Base-by-base conservation (phyloP, 2,888 invertebrate species). In the Acleris laterana region DNA sequence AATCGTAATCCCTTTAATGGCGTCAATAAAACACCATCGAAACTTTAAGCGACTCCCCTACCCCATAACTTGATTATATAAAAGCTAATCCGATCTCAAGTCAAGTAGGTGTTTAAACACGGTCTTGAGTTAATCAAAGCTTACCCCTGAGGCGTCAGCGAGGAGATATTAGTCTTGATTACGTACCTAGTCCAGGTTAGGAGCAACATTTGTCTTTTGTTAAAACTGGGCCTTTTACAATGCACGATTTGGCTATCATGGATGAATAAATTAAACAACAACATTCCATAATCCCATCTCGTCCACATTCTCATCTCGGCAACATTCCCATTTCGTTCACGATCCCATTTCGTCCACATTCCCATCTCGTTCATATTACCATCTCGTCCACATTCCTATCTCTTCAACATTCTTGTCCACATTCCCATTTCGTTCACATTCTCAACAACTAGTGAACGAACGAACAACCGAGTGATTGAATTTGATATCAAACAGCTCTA, bases 151-250 rank as follows among this genome's bases (percentile, higher is more conserved):
- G 66, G 70, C 70, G 71, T 71, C 71, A 73, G 71, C 69, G 69
- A 28, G 64, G 59, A 72, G 71, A 73, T 80, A 86, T 87, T 81
- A 85, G 78, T 87, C 88, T 85, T 85, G 80, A 86, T 87, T 87
- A 83, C 71, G 50, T 49, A 60, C 48, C 63, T 51, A 38, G 38
- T 13, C 38, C 62, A 49, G 65, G 58, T 66, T 63, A 60, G 60
- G 49, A 50, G 50, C 19, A 42, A 42, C 60, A 65, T 65, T 65
- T 56, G 50, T 84, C 82, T 82, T 75, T 75, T 64, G 71, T 68
- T 73, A 69, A 71, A 22, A 25, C 5, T 32, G 9, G 48, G 28
- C 13, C 20, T 17, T 61, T 65, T 65, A 65, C 28, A 56, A 6
- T n/a, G n/a, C 28, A 46, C 55, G 60, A 13, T 53, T 17, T 46